Evolutionary conservation across 2,888 invertebrate species (phyloP), one percentile per base, ranked within the genome.

Genomic region (Choristoneura rosaceana): DNA sequence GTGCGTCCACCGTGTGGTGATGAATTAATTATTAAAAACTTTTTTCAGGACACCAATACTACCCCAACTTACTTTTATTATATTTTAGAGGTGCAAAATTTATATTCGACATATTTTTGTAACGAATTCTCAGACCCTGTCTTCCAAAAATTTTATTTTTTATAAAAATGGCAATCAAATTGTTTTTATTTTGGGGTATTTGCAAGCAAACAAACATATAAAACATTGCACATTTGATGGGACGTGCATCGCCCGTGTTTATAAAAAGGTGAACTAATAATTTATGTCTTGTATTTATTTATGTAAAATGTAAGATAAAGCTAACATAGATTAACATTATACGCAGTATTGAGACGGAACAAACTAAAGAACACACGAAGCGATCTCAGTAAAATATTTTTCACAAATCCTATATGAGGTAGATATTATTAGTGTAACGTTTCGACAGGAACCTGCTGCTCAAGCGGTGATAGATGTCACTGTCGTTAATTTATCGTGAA

Each of bases 311-410:
- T 82, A 80, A 80, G 78, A 71, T 80, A 77, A 77, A 78, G 71
- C 74, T 76, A 77, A 82, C 77, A 83, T 80, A 81, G 76, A 78
- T 75, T 80, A 82, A 85, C 84, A 71, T 77, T 80, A 75, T 82
- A 78, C 84, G 80, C 88, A 91, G 88, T 92, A 90, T 92, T 91
- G 87, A 85, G 84, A 87, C 76, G 79, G 78, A 88, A 89, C 84
- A 88, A 87, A 91, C 88, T 89, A 89, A 90, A 91, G 87, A 90
- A 84, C 81, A 85, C 81, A 85, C 77, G 82, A 79, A 84, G 77
- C 79, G 93, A 92, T 92, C 92, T 93, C 93, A 92, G 81, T 90
- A 84, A 81, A 83, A 89, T 90, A 90, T 87, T 86, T 85, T 85
- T 88, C 85, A 86, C 86, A 84, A 87, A 84, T 82, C 79, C 81